phyloP scores from a whole-genome alignment of 1,140 invertebrate genomes.

The Anadara kagoshimensis region DNA sequence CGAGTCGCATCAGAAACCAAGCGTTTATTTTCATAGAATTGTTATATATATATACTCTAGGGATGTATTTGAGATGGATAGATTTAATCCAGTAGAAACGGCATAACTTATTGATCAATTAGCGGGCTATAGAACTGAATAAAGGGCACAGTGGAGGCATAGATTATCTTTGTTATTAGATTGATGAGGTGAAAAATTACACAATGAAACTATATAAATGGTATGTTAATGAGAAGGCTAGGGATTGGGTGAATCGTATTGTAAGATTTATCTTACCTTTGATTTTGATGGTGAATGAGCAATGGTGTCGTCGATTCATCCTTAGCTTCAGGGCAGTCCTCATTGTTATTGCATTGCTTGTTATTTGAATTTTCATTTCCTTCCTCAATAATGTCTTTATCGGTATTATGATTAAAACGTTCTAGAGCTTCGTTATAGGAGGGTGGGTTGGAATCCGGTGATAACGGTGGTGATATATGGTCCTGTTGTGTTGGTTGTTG shows the following conservation, averaged over 20 bases:
- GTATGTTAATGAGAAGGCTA: neutral
- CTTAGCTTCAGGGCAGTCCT: constrained; percentile 49
- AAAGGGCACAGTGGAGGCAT: constrained; percentile 11
- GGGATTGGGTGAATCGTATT: too few species aligned
- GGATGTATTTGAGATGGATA: too few species aligned
- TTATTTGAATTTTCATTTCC: constrained; percentile 20
- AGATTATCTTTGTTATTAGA: constrained; percentile 12
- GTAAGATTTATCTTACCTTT: neutral
- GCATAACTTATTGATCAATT: too few species aligned
- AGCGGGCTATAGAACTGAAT: neutral
- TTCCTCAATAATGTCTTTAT: constrained; percentile 18
- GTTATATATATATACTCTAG: too few species aligned
- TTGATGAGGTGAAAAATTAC: constrained; percentile 4
- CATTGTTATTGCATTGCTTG: constrained; percentile 45
- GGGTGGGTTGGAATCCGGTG: constrained; percentile 59
- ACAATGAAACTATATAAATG: constrained; percentile 1
- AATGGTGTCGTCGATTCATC: constrained; percentile 60
- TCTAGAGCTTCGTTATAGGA: constrained; percentile 42
- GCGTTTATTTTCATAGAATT: too few species aligned
- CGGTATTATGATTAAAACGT: constrained; percentile 1
- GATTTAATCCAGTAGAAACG: too few species aligned
- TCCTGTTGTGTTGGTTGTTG: constrained; percentile 16
- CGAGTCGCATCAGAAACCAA: too few species aligned
- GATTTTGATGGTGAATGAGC: constrained; percentile 16
- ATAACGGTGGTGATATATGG: constrained; percentile 38